Conservation (phyloP, 2,113 vertebrate genomes). For the Heptranchias perlo region DNA sequence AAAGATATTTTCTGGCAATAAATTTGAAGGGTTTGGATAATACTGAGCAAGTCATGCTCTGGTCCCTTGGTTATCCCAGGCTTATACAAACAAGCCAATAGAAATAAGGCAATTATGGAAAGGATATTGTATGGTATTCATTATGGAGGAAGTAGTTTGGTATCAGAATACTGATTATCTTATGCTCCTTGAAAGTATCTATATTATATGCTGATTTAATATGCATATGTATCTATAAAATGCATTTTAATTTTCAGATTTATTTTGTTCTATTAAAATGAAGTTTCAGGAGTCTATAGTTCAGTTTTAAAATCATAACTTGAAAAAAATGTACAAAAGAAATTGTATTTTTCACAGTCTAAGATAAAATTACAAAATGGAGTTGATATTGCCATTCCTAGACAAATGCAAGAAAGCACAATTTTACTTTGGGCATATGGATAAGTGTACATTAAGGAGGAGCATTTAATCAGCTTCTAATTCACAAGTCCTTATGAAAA, state of each 20-base stretch:
- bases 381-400: not conserved
- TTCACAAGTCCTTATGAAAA: not conserved
- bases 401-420: not conserved
- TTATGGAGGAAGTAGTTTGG: not conserved
- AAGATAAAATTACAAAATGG: not conserved
- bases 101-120: not conserved
- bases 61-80: not conserved
- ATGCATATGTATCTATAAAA: not conserved
- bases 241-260: not conserved
- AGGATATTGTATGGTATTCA: not conserved
- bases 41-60: not conserved
- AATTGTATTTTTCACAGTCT: not conserved
- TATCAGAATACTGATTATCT: not conserved
- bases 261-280: not conserved
- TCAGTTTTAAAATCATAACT: not conserved
- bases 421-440: not conserved
- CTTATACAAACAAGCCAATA: not conserved
- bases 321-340: not conserved
- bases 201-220: not conserved
- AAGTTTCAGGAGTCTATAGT: not conserved
- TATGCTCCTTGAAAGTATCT: not conserved
- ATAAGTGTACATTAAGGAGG: not conserved
- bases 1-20: not conserved
- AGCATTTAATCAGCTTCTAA: not conserved
- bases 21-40: not conserved